Conservation (phyloP, 1,140 invertebrate species). For the Drosophila ercepeae region DNA sequence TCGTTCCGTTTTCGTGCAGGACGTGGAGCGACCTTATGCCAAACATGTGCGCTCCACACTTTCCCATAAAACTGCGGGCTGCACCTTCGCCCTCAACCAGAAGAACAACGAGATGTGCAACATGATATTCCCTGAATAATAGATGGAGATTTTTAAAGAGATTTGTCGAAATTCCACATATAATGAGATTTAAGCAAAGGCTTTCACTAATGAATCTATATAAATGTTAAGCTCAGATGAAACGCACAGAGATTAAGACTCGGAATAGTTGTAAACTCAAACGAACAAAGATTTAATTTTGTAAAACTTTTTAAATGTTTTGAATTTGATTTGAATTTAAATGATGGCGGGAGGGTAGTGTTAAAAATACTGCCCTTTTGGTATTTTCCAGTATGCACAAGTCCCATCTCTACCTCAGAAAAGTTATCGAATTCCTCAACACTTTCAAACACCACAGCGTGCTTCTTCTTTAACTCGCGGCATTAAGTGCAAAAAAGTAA, state of each 20-base stretch:
- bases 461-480: slow-evolving; percentile 22
- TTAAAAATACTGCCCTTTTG: neutral
- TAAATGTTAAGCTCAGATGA: slow-evolving; percentile 23
- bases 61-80: slow-evolving; percentile 85
- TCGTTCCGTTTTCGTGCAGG: slow-evolving; percentile 55
- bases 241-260: slow-evolving; percentile 63
- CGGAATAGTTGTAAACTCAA: slow-evolving; percentile 43
- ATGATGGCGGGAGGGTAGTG: neutral
- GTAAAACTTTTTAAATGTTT: neutral
- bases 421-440: neutral
- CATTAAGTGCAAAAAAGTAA: slow-evolving; percentile 19
- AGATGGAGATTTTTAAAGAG: neutral
- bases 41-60: slow-evolving; percentile 55
- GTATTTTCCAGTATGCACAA: neutral
- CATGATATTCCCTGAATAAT: slow-evolving; percentile 44
- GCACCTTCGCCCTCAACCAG: slow-evolving; percentile 90
- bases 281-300: slow-evolving; percentile 39
- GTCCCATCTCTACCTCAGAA: neutral
- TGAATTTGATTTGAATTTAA: neutral
- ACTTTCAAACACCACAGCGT: slow-evolving; percentile 1
- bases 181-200: slow-evolving; percentile 20
- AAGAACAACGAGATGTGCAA: slow-evolving; percentile 93
- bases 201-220: slow-evolving; percentile 27
- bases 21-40: slow-evolving; percentile 44
- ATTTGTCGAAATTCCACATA: neutral